Conservation (phyloP, 2,797 vertebrate species). For the Falco naumanni region DNA sequence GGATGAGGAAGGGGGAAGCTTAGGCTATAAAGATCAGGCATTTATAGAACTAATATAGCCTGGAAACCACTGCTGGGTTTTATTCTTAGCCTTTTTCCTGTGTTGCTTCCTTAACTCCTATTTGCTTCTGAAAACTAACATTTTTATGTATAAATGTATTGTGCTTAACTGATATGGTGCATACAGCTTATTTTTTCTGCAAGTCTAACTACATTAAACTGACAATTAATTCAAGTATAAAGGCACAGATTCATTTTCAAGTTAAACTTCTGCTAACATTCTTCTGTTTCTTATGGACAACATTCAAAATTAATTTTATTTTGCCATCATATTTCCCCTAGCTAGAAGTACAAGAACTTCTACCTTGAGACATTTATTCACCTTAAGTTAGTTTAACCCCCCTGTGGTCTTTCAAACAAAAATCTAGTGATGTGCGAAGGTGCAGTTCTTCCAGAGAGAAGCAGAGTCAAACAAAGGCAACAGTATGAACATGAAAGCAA, state of each 20-base stretch:
- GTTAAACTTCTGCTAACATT: not conserved
- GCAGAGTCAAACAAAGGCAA: not conserved
- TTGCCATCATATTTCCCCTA: not conserved
- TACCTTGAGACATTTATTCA: not conserved
- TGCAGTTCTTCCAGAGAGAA: not conserved
- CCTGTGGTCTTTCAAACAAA: not conserved
- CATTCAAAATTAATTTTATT: not conserved
- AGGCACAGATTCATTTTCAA: not conserved
- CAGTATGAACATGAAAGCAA: not conserved
- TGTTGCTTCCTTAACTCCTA: not conserved
- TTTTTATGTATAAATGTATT: not conserved
- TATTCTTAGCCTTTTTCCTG: not conserved
- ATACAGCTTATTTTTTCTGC: not conserved
- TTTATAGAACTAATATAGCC: not conserved
- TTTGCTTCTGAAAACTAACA: not conserved
- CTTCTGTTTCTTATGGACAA: not conserved
- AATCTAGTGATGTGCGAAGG: not conserved
- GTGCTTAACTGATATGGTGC: not conserved
- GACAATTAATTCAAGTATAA: not conserved
- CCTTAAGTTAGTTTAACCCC: not conserved
- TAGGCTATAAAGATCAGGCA: not conserved
- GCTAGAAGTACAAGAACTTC: not conserved
- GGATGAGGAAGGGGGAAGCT: not conserved
- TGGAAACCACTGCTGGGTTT: not conserved
- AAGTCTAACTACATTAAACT: not conserved